Evolutionary conservation across 2,888 invertebrate genomes (phyloP).

Genomic region (Leptinotarsa rubiginosa): DNA sequence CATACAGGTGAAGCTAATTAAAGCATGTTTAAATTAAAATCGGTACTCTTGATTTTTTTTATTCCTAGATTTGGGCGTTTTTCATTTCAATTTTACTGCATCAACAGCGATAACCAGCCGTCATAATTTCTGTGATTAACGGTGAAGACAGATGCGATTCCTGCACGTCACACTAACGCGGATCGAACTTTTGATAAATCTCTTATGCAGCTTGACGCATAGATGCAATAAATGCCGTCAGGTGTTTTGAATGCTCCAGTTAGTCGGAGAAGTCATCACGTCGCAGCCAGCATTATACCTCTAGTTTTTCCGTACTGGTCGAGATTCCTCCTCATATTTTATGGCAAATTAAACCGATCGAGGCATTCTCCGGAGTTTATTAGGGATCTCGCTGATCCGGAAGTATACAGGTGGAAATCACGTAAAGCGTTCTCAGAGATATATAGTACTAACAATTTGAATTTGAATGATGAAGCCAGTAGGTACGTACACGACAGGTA

Average conservation of each 20-base stretch:
- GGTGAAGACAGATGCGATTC: slow-evolving; percentile 23
- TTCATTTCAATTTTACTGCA: not conserved
- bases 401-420: slow-evolving; percentile 13
- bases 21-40: too few relatives aligned
- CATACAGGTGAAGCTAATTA: too few relatives aligned
- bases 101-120: slow-evolving; percentile 15
- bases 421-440: not conserved
- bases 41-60: too few relatives aligned
- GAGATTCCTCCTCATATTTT: slow-evolving; percentile 30
- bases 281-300: slow-evolving; percentile 5
- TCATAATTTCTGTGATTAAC: slow-evolving; percentile 26
- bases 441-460: not conserved
- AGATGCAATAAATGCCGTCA: slow-evolving; percentile 1
- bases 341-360: slow-evolving; percentile 5
- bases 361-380: slow-evolving; percentile 17
- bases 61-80: too few relatives aligned
- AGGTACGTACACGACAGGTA: too few relatives aligned
- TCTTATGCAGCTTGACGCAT: not conserved
- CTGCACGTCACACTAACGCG: slow-evolving; percentile 6
- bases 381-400: not conserved
- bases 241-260: slow-evolving; percentile 25
- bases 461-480: not conserved
- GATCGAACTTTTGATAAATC: not conserved
- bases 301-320: slow-evolving; percentile 29
- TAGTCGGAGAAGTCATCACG: slow-evolving; percentile 24